Base-by-base conservation (phyloP, 2,888 invertebrate genomes). In the Psylliodes chrysocephalus region DNA sequence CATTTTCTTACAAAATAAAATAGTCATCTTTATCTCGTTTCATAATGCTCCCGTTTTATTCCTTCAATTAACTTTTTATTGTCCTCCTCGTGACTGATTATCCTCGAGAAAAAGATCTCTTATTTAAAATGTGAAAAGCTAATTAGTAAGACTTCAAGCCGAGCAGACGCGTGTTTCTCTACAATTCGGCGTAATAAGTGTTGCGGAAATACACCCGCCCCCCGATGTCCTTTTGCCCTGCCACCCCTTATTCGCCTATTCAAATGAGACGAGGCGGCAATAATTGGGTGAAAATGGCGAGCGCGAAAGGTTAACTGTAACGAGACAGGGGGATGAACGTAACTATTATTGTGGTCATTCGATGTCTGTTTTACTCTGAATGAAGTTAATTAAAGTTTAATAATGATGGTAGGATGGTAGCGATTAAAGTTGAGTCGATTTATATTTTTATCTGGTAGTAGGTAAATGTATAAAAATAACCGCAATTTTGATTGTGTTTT, bases 231-330 rank as follows among this genome's bases (percentile, higher is more conserved):
- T 49, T 49, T 14, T 14, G 25, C 47, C 17, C 4, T 46, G n/a
- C 22, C 14, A 12, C 8, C 30, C n/a, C 49, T 49, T 12, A 49
- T 49, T 49, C 15, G 28, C 52, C 14, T 60, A 61, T 66, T 57
- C 61, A 40, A 49, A 61, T 57, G 61, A 60, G 18, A 44, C 44
- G 53, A 60, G 30, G 54, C 61, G 47, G 54, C 49, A 51, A 56
- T 66, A 66, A 66, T 61, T 66, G 61, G 46, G 56, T 57, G 61
- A 59, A 65, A 65, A 62, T 46, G 33, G 54, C 44, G 17, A 30
- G 12, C 47, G 61, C 60, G 46, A 59, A 62, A 61, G 65, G 61
- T 65, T 62, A 59, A 65, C 52, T 42, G 42, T 65, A 65, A 65
- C 59, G 61, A 65, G 53, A 28, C 10, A 17, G 42, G 44, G 44